Evolutionary conservation across 1,140 invertebrate species (phyloP), one percentile per base, ranked within the genome.

Genomic region (Campoletis sonorensis): DNA sequence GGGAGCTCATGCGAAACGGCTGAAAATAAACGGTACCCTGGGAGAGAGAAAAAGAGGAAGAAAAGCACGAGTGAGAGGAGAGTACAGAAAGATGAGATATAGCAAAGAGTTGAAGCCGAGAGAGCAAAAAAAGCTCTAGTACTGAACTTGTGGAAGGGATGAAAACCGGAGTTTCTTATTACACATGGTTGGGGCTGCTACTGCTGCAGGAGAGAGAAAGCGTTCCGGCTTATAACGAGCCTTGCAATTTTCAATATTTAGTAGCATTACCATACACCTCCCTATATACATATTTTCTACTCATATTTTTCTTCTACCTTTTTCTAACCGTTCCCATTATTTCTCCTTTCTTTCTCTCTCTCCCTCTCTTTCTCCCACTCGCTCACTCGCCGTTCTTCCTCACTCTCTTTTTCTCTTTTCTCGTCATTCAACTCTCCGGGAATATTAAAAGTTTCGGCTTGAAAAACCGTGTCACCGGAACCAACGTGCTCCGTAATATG

Each of bases 241-340:
- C 37, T 26, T n/a, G 76, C 76, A 82, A 82, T 82, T 82, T 82
- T 82, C 81, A 82, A 82, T 82, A 82, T 82, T 82, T 82, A 82
- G 81, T 79, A 78, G 71, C 73, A 82, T 79, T 76, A 80, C 51
- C 78, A 77, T 79, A 77, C 70, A 70, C 71, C 51, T 10, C 23
- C 58, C 7, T 27, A 64, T 64, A 26, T 27, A 64, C 8, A 64
- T 54, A n/a, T 54, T 54, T 54, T 54, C n/a, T 3, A 54, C 40
- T 45, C 54, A 21, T 58, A 58, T 58, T 37, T 40, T 11, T 37
- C 8, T 68, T 70, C 67, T n/a, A 23, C 45, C 18, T 72, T n/a
- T 30, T 26, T 45, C 54, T 72, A 40, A 26, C 61, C 10, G 13
- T 67, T 67, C 61, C 61, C 61, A 23, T 26, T 30, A 58, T 61